These are phyloP conservation scores for Epinotia nisella DNA, from an alignment of 2,888 invertebrate species.

Conservation along the genomic window DNA sequence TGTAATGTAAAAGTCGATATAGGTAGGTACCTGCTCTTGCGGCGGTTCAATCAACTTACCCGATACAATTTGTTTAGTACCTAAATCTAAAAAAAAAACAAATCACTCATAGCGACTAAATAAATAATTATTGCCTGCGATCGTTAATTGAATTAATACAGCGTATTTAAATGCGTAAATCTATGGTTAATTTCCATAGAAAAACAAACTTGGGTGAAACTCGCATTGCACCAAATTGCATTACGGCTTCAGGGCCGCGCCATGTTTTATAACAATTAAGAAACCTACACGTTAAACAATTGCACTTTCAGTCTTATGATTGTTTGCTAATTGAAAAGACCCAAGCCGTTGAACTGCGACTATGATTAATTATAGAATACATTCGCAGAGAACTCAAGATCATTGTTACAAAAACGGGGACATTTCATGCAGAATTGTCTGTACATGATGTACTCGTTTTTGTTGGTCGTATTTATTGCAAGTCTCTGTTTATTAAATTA, in stretches of 20 bases:
- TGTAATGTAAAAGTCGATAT: slow-evolving; percentile 15
- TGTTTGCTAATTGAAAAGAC: slow-evolving; percentile 2
- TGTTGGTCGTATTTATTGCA: too few species aligned
- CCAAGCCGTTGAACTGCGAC: neutral
- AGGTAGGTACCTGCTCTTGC: slow-evolving; percentile 2
- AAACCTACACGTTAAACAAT: slow-evolving; percentile 39
- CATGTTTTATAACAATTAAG: slow-evolving; percentile 40
- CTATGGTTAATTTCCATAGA: slow-evolving; percentile 27
- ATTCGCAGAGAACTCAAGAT: neutral
- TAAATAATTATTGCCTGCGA: neutral
- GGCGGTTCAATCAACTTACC: neutral
- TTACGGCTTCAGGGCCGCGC: slow-evolving; percentile 33
- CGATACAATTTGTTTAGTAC: slow-evolving; percentile 1
- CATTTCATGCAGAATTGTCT: neutral
- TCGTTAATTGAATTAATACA: neutral
- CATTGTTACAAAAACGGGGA: neutral
- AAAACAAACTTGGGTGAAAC: slow-evolving; percentile 30
- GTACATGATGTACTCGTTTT: neutral
- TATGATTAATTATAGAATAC: neutral
- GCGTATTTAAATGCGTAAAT: slow-evolving; percentile 11
- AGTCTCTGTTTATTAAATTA: too few species aligned
- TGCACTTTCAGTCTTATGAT: slow-evolving; percentile 32
- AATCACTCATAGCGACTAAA: too few species aligned
- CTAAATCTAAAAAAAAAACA: neutral
- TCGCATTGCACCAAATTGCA: slow-evolving; percentile 26